Conservation (phyloP, 2,113 vertebrate genomes). For the Passer montanus region DNA sequence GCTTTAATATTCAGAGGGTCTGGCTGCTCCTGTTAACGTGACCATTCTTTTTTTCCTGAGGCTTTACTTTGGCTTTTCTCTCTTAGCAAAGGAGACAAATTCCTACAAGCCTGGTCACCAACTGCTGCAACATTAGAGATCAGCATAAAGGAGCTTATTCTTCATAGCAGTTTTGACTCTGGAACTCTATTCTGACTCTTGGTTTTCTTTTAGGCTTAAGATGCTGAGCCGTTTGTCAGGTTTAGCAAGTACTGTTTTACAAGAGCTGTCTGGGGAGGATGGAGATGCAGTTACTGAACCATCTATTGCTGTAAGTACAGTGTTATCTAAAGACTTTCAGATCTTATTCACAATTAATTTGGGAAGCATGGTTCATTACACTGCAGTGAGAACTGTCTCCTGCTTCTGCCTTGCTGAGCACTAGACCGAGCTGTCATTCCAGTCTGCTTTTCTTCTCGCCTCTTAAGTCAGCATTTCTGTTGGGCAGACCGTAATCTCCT, state of each 20-base stretch:
- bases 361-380: not conserved
- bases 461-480: not conserved
- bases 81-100: not conserved
- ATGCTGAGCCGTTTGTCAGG: conserved; percentile 88
- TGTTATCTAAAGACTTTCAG: not conserved
- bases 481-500: not conserved
- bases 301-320: conserved; percentile 64
- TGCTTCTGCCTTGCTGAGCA: not conserved
- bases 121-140: not conserved
- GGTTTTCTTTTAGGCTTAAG: conserved; percentile 70
- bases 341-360: not conserved
- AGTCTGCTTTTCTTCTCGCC: not conserved
- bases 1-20: not conserved
- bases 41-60: not conserved
- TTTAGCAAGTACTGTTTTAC: conserved; percentile 86
- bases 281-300: conserved; percentile 21
- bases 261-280: conserved; percentile 85
- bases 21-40: accelerated
- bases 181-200: not conserved
- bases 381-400: not conserved
- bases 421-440: not conserved
- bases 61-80: not conserved
- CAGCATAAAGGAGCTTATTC: not conserved
- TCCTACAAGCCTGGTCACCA: not conserved
- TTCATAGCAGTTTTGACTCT: not conserved